Conservation (phyloP, 2,113 vertebrate species). For the Clinocottus analis region DNA sequence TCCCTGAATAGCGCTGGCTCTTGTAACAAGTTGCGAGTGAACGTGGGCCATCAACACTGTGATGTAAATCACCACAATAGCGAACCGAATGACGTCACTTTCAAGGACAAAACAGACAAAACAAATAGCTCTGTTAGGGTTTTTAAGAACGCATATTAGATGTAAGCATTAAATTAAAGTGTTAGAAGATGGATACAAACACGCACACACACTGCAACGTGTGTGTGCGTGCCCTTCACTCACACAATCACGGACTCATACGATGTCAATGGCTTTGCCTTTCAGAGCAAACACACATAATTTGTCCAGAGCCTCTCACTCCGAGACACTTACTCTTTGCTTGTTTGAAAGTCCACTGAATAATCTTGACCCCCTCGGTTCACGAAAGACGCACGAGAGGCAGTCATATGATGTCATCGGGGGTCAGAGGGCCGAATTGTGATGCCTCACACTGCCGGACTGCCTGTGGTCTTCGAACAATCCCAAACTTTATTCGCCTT, state of each 20-base stretch:
- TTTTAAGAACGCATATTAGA: neutral
- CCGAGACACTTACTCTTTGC: constrained; percentile 58
- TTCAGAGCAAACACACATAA: constrained; percentile 68
- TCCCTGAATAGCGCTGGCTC: neutral
- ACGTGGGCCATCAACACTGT: neutral
- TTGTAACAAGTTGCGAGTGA: constrained; percentile 8
- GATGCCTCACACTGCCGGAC: constrained; percentile 68
- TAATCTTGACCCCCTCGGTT: constrained; percentile 74
- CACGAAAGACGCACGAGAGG: constrained; percentile 70
- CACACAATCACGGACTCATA: constrained; percentile 16
- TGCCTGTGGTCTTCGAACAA: constrained; percentile 55
- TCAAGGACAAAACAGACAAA: no score
- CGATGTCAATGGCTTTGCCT: constrained; percentile 35
- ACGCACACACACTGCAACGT: neutral
- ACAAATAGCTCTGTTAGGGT: neutral
- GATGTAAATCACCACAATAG: neutral
- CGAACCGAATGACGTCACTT: neutral
- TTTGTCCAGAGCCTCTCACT: constrained; percentile 54
- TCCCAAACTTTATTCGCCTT: constrained; percentile 39
- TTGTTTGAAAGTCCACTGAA: constrained; percentile 72
- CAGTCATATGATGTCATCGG: constrained; percentile 72
- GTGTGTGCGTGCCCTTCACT: constrained; percentile 11
- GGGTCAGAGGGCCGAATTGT: constrained; percentile 60
- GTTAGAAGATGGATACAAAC: neutral
- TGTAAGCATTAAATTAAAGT: neutral